Evolutionary conservation across 2,113 vertebrate genomes (phyloP).

Genomic region (Dasyurus viverrinus): DNA sequence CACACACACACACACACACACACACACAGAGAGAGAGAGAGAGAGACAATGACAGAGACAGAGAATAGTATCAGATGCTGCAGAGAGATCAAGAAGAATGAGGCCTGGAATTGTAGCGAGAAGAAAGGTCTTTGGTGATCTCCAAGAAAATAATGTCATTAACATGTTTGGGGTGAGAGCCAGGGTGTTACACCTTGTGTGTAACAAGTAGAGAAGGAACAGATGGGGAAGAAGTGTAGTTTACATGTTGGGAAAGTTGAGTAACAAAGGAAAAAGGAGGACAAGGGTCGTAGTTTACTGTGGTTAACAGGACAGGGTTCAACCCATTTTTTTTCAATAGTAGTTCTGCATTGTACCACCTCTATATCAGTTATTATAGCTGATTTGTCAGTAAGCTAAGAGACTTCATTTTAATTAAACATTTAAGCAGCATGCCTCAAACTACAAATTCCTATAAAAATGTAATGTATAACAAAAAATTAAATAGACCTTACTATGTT

Average conservation of each 20-base stretch:
- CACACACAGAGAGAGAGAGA: too few relatives aligned
- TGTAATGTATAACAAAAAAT: slow-evolving; percentile 24
- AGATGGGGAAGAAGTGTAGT: background rate
- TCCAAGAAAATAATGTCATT: background rate
- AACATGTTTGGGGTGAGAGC: background rate
- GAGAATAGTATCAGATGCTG: background rate
- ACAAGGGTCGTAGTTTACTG: background rate
- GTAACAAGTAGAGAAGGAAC: background rate
- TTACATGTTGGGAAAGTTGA: background rate
- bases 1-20: too few relatives aligned
- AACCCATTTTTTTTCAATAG: background rate
- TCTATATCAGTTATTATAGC: background rate
- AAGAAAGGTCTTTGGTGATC: background rate
- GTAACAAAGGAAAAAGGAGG: background rate
- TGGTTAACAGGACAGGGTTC: background rate
- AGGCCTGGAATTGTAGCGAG: background rate
- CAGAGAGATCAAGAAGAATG: background rate
- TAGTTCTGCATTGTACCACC: background rate
- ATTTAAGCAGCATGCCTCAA: background rate
- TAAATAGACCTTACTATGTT: background rate
- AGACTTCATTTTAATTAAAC: background rate
- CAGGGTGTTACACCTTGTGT: too few relatives aligned
- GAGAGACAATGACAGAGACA: background rate
- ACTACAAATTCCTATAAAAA: background rate
- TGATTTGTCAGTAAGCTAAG: background rate